These are phyloP conservation scores for Cryptoprocta ferox DNA, from an alignment of 2,797 vertebrate genomes.

Conservation along the genomic window DNA sequence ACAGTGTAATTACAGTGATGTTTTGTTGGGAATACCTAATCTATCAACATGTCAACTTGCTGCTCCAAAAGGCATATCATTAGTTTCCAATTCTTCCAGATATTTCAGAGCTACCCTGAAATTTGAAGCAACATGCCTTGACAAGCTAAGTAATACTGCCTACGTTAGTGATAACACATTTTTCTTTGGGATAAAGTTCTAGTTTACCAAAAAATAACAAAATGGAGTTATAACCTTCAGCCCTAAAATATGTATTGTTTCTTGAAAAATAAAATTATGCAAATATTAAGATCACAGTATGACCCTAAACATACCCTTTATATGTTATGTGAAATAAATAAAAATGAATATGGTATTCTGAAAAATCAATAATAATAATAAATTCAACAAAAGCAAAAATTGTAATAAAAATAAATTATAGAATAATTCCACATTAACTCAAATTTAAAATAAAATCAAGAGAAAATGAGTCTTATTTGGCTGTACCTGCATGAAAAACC, in stretches of 20 bases:
- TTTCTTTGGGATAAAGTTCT: neutral
- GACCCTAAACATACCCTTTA: neutral
- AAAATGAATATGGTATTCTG: neutral
- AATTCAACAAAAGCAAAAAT: neutral
- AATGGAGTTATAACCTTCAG: neutral
- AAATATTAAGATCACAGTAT: neutral
- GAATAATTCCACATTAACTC: neutral
- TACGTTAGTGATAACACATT: neutral
- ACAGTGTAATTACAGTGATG: neutral
- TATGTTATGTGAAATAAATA: neutral
- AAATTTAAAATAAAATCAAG: neutral
- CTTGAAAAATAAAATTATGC: neutral
- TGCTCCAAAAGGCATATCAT: neutral
- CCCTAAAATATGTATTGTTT: neutral
- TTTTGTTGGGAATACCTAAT: neutral
- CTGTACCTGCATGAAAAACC: neutral
- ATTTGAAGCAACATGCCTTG: neutral
- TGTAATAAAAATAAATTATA: neutral
- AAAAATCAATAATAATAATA: neutral
- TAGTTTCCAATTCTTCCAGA: constrained; percentile 15
- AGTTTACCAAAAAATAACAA: neutral
- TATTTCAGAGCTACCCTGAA: constrained; percentile 1
- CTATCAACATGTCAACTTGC: neutral
- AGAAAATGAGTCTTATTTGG: neutral
- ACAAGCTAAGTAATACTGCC: neutral